Base-by-base conservation (phyloP, 1,140 invertebrate genomes). In the Drosophila ananassae region DNA sequence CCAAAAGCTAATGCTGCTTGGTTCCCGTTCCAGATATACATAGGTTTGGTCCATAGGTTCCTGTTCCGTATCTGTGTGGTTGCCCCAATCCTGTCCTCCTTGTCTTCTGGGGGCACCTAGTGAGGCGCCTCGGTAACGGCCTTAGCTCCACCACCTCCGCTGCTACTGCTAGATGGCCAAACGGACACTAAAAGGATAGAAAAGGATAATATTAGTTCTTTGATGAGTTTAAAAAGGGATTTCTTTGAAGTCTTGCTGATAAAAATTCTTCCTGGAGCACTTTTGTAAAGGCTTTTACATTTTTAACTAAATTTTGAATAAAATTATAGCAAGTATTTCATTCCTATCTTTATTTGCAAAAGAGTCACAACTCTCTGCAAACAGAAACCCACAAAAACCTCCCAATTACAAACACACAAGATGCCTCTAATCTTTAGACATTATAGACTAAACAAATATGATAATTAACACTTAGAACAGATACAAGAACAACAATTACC, bases 111-210 rank as follows among this genome's bases (percentile, higher is more conserved):
- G 22, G 32, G 13, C 9, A 12, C 12, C 28, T 69, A 58, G 21
- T 69, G 30, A 21, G 77, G 57, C 22, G 51, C 24, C 21, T 61
- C 67, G 24, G 55, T 62, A 9, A 76, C 25, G n/a, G 74, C 51
- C 52, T 68, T 68, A 9, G 67, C 46, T 17, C 67, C 80, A 0
- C 64, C 56, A 32, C 71, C 73, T 52, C 69, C 79, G 73, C 67
- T 83, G 59, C 63, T 75, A 71, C 80, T 71, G 56, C 89, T 72
- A 6, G 81, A 57, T 41, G 84, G 90, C 74, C 84, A 78, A 53
- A 82, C 62, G 47, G 89, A 84, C 30, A 90, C 90, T 91, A 89
- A 7, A 90, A 87, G 28, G 17, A 17, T 10, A 17, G 22, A n/a
- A 22, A 28, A 9, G 52, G 12, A 7, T 41, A 25, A 25, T 12